A percentile compares a stretch with the other conserved stretches of the same genome.
phyloP scores from a whole-genome alignment of 2,113 vertebrate species.

The Gallinago paraguaiae region DNA sequence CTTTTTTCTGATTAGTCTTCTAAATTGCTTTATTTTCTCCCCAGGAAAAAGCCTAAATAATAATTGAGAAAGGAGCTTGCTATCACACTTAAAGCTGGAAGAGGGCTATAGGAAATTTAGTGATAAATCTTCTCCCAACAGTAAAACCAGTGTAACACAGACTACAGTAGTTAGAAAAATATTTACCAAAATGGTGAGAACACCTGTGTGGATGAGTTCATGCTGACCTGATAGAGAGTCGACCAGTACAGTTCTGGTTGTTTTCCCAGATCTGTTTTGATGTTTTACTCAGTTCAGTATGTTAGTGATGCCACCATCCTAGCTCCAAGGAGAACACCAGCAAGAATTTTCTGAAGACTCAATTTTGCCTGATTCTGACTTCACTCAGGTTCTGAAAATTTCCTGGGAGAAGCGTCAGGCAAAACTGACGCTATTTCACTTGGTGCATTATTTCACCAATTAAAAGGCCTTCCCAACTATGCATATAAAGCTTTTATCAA shows the following conservation, averaged over 20 bases:
- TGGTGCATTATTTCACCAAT: no score
- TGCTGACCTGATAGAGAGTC: not conserved
- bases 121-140: not conserved
- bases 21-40: conserved; percentile 51
- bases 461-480: not conserved
- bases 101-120: not conserved
- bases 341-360: not conserved
- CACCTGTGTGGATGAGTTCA: not conserved
- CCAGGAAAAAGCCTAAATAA: conserved; percentile 24
- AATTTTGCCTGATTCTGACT: not conserved
- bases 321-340: not conserved
- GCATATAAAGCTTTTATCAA: not conserved
- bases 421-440: not conserved
- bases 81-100: not conserved
- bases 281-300: not conserved
- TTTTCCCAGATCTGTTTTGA: not conserved
- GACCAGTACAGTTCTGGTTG: not conserved
- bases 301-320: not conserved
- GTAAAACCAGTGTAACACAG: not conserved
- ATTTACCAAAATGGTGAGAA: not conserved
- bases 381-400: not conserved
- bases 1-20: conserved; percentile 43
- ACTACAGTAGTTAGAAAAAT: not conserved
- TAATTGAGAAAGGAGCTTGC: conserved; percentile 18
- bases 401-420: not conserved